Percentiles rank a stretch among this genome's conserved stretches.
Evolutionary conservation across 2,113 vertebrate species (phyloP).

Genomic region (Clarias macrocephalus): DNA sequence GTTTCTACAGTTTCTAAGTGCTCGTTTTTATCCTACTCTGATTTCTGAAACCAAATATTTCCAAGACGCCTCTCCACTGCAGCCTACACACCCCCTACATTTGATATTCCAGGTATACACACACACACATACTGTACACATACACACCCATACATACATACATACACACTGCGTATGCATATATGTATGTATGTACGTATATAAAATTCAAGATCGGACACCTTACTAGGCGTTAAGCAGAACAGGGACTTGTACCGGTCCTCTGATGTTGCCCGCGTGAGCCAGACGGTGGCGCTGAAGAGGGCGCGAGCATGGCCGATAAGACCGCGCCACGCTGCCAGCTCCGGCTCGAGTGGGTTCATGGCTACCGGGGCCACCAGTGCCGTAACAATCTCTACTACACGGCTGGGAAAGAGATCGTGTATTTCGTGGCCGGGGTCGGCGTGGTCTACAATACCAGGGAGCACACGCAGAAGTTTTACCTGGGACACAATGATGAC

Average conservation of each 20-base stretch:
- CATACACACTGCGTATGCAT: not conserved
- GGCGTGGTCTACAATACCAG: slow-evolving; percentile 96
- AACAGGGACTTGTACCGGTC: not conserved
- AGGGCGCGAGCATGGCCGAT: slow-evolving; percentile 78
- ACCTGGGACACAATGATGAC: slow-evolving; percentile 97
- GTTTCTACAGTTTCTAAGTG: not conserved
- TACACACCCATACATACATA: not conserved
- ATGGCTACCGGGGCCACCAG: slow-evolving; percentile 96
- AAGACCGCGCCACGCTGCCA: slow-evolving; percentile 92
- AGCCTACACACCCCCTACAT: slow-evolving; percentile 20
- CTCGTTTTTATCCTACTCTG: not conserved
- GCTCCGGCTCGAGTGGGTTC: slow-evolving; percentile 96
- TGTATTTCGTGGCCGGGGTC: slow-evolving; percentile 97
- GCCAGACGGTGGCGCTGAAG: slow-evolving; percentile 24
- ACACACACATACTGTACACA: not conserved
- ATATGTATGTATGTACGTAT: not conserved
- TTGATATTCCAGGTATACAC: slow-evolving; percentile 1
- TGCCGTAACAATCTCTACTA: slow-evolving; percentile 99
- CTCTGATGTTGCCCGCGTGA: slow-evolving; percentile 25
- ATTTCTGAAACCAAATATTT: slow-evolving; percentile 25
- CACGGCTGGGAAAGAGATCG: slow-evolving; percentile 92
- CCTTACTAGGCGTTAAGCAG: not conserved
- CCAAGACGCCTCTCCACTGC: not conserved
- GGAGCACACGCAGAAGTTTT: slow-evolving; percentile 98
- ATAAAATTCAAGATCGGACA: not conserved